Evolutionary conservation across 2,888 invertebrate genomes (phyloP), one percentile per base, ranked within the genome.

Genomic region (Andrena dorsata): DNA sequence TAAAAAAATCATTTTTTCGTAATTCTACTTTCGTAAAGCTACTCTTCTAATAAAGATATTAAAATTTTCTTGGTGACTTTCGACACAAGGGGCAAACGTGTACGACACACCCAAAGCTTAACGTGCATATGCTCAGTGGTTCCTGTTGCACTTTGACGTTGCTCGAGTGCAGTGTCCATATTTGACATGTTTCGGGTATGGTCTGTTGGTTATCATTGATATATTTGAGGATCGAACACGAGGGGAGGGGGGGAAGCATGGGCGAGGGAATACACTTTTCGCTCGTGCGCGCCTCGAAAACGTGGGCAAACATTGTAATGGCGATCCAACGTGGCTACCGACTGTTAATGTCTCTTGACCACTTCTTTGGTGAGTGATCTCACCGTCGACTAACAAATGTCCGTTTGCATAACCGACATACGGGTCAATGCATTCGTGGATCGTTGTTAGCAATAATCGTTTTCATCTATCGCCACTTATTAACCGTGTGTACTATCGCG

Each of bases 91-190:
- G 23, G 0, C 20, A 32, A 35, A 23, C 56, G 51, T 47, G 65
- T 58, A 10, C n/a, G 26, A 49, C 28, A 69, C 63, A 73, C 49
- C 58, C 61, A 74, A 66, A 56, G 53, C 69, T 51, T 23, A 30
- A 35, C 28, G 16, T 23, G 66, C 75, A 28, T 32, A 51, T 72
- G 20, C 65, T 70, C 56, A 16, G 10, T 69, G 56, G 65, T n/a
- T 53, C 47, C 26, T 71, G 16, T 16, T 47, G 32, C 41, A 49
- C 26, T 64, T 80, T 41, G 65, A 28, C 80, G 76, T 77, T 60
- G 76, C 47, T 90, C 85, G 85, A 92, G 91, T 90, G 90, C 88
- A 89, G 64, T 89, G 91, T 90, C 89, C 88, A 91, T 90, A 91
- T 91, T 92, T 90, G 89, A 88, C 76, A 65, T 75, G 80, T 85